Conservation (phyloP, 2,797 vertebrate species). For the Bovichtus diacanthus region DNA sequence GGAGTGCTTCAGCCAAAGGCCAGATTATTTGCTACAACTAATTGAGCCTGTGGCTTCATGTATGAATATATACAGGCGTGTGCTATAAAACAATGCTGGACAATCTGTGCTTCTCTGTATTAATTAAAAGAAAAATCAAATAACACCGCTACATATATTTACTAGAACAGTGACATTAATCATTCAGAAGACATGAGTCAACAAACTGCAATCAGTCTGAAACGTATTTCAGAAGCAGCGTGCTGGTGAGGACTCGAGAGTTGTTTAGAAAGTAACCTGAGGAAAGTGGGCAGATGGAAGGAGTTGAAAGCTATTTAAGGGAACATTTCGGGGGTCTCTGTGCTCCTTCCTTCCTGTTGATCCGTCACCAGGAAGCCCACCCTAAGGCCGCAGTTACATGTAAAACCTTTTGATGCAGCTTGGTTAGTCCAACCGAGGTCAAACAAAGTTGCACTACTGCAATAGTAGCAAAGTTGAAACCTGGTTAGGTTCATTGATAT, state of each 20-base stretch:
- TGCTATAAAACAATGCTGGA: conserved; percentile 33
- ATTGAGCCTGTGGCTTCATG: conserved; percentile 65
- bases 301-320: conserved; percentile 34
- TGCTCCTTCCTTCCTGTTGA: conserved; percentile 20
- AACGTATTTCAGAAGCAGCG: conserved; percentile 3
- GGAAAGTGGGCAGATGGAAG: conserved; percentile 22
- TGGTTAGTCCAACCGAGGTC: conserved; percentile 20
- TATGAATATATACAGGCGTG: conserved; percentile 16
- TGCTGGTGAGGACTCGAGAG: background rate
- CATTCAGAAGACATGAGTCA: conserved; percentile 22
- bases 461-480: background rate
- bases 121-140: conserved; percentile 24
- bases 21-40: conserved; percentile 73
- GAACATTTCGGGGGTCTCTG: conserved; percentile 31
- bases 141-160: conserved; percentile 17
- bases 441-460: background rate
- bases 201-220: background rate
- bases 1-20: conserved; percentile 76
- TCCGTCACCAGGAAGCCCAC: conserved; percentile 37
- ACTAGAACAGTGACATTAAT: conserved; percentile 26
- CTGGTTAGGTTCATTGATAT: background rate
- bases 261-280: conserved; percentile 22
- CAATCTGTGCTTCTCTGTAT: conserved; percentile 13
- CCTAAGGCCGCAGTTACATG: conserved; percentile 17
- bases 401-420: conserved; percentile 22